phyloP scores from a whole-genome alignment of 2,113 vertebrate species.

The Eptesicus fuscus region DNA sequence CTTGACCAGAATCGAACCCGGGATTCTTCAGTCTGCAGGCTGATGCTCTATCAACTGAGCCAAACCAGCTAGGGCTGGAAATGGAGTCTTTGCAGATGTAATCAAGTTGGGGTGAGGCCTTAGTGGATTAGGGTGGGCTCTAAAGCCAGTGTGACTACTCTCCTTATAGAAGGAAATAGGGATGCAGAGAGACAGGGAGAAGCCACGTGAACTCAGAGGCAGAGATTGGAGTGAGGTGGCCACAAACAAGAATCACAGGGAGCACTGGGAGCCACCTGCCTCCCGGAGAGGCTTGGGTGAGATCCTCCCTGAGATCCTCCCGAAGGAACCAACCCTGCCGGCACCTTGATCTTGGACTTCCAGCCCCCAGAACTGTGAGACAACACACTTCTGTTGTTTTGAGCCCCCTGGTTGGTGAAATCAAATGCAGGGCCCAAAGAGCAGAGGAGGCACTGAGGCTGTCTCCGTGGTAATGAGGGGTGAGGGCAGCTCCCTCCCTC shows the following conservation, averaged over 20 bases:
- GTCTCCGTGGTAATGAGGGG: background rate
- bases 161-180: background rate
- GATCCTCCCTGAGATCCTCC: fast-evolving
- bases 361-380: fast-evolving
- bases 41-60: too few species aligned
- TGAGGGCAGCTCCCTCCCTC: too few species aligned
- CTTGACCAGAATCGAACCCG: too few species aligned
- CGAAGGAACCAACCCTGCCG: fast-evolving
- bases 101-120: background rate
- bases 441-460: background rate
- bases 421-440: background rate
- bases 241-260: background rate
- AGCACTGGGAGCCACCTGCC: fast-evolving
- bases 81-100: fast-evolving
- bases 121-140: fast-evolving
- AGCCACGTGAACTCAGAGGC: background rate
- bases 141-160: fast-evolving
- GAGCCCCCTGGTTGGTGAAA: too few species aligned
- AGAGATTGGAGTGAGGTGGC: fast-evolving
- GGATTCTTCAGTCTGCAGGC: too few species aligned
- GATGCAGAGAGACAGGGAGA: background rate
- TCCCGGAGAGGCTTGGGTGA: fast-evolving
- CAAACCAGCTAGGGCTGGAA: background rate
- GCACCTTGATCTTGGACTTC: fast-evolving
- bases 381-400: too few species aligned